Evolutionary conservation across 23 tunicate species (phyloP).

Genomic region (Ciona savignyi): DNA sequence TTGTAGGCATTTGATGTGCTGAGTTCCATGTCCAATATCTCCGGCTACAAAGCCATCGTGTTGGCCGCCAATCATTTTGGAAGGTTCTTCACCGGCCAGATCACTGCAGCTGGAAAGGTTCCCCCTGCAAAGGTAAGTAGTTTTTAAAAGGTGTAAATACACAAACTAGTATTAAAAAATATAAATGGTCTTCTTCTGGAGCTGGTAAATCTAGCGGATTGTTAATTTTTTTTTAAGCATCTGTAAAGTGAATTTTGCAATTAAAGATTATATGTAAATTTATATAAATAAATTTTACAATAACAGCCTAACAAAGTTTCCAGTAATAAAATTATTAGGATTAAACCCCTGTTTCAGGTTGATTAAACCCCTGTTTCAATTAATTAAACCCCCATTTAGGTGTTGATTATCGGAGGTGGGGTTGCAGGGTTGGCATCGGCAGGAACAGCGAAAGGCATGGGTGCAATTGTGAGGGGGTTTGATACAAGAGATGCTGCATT

Average conservation of each 20-base stretch:
- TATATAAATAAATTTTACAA: no score
- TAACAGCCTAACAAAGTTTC: no score
- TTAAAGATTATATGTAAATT: no score
- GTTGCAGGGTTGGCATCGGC: slow-evolving; percentile 98
- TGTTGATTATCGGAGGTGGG: slow-evolving; percentile 94
- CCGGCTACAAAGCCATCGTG: slow-evolving; percentile 88
- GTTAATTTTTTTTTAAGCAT: no score
- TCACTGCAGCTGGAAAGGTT: slow-evolving; percentile 97
- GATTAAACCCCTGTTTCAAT: no score
- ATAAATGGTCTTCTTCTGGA: no score
- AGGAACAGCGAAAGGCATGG: slow-evolving; percentile 95
- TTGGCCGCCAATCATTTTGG: slow-evolving; percentile 91
- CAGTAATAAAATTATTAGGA: no score
- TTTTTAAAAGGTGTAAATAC: not conserved
- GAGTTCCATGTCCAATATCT: slow-evolving; percentile 91
- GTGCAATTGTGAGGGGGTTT: slow-evolving; percentile 94
- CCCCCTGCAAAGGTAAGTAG: slow-evolving; percentile 84
- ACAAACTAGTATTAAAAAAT: not conserved
- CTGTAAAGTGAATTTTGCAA: no score
- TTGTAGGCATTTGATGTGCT: slow-evolving; percentile 70
- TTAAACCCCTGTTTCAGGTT: no score
- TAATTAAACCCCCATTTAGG: no score
- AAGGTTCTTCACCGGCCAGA: slow-evolving; percentile 89
- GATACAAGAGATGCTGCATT: slow-evolving; percentile 95
- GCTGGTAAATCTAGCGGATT: no score